Evolutionary conservation across 2,797 vertebrate genomes (phyloP), one percentile per base, ranked within the genome.

Genomic region (Neoniphon sammara): DNA sequence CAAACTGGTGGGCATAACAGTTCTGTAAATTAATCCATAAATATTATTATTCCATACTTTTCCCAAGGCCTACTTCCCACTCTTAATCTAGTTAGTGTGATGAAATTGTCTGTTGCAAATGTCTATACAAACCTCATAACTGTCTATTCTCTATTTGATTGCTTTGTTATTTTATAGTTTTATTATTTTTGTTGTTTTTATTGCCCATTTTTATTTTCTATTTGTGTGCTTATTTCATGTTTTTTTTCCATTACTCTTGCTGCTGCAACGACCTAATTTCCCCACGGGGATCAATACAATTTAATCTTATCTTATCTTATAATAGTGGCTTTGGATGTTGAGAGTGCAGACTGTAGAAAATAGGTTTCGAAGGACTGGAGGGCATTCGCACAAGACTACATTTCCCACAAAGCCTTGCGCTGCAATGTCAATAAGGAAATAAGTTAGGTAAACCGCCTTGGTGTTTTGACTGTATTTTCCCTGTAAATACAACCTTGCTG

Each of bases 341-440:
- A 46, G 44, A 3, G 34, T 36, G 9, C 9, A 36, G 47, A 30
- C 20, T n/a, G 54, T n/a, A 17, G 27, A 31, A 46, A 27, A 47
- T 0, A 14, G 6, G 18, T 1, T 23, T 8, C 11, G 10, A 47
- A 3, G 15, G 47, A 8, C 50, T 23, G 30, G 9, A 65, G 25
- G 30, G 17, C 25, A 6, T 3, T 5, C 8, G 2, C 31, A 14
- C 3, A 30, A 60, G 67, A 88, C 84, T 2, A 39, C 85, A 64
- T 75, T 78, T 85, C 87, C 91, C 91, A 89, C 1, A 69, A 80
- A n/a, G 11, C 79, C 2, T 44, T 81, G 82, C 77, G 68, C 7
- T 0, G 25, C 25, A 2, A 27, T 27, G 42, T 27, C 27, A 75
- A 85, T 10, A 39, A 73, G 88, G 86, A 89, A 88, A 53, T 61